phyloP scores from a whole-genome alignment of 2,113 vertebrate species.

The Pholis gunnellus region DNA sequence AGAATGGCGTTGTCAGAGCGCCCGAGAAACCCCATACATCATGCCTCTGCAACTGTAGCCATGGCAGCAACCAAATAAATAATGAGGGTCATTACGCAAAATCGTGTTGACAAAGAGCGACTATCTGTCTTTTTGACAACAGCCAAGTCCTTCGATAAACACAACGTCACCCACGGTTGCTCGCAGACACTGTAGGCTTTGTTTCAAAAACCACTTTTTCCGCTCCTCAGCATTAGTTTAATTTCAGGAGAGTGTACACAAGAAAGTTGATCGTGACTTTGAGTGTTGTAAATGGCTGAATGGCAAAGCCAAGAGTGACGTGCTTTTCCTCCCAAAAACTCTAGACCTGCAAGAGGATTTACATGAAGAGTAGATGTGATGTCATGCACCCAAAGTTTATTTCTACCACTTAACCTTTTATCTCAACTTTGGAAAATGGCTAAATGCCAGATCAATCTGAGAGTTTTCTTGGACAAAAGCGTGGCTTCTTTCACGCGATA shows the following conservation, averaged over 20 bases:
- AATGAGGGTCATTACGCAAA: constrained; percentile 57
- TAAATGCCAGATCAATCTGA: constrained; percentile 4
- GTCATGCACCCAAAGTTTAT: not conserved
- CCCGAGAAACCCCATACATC: constrained; percentile 45
- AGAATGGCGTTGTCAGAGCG: constrained; percentile 46
- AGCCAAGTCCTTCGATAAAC: constrained; percentile 69
- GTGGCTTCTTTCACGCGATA: not conserved
- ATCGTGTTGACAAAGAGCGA: constrained; percentile 64
- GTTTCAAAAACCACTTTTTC: constrained; percentile 58
- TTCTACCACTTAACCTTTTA: constrained; percentile 1
- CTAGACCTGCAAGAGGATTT: not conserved
- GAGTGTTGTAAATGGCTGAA: constrained; percentile 41
- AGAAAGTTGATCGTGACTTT: constrained; percentile 17
- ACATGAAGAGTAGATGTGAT: not conserved
- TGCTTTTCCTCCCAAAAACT: not conserved
- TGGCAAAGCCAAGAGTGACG: not conserved
- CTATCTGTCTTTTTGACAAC: constrained; percentile 74
- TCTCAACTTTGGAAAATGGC: no score
- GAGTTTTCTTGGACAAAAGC: not conserved
- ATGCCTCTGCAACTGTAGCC: constrained; percentile 57
- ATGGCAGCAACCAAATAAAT: constrained; percentile 80
- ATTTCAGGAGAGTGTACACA: constrained; percentile 26
- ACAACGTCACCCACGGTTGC: constrained; percentile 50
- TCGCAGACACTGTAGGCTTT: constrained; percentile 53
- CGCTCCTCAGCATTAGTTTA: not conserved